phyloP scores from a whole-genome alignment of 2,113 vertebrate genomes.

The Lepus timidus region DNA sequence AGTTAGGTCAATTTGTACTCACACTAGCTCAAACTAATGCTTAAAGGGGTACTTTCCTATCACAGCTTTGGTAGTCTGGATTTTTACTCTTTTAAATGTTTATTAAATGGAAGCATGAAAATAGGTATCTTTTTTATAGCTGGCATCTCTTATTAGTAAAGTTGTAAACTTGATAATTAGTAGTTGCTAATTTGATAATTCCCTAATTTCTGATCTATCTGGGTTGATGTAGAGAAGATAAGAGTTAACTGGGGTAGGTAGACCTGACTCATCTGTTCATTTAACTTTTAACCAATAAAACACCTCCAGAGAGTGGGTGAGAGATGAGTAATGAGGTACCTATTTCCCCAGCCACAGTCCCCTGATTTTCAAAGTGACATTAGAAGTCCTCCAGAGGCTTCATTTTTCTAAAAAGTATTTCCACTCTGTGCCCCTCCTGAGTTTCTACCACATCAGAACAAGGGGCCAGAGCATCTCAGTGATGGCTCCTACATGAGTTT shows the following conservation, averaged over 20 bases:
- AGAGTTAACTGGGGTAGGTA: background rate
- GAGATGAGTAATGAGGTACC: constrained; percentile 21
- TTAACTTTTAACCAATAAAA: constrained; percentile 42
- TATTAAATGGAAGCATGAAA: constrained; percentile 37
- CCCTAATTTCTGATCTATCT: background rate
- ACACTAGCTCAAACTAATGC: background rate
- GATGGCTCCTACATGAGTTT: background rate
- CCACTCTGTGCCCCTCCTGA: background rate
- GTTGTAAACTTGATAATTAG: background rate
- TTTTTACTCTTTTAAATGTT: background rate
- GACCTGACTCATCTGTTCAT: constrained; percentile 58
- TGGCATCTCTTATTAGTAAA: background rate
- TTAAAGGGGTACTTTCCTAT: background rate
- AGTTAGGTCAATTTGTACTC: background rate
- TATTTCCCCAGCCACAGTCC: background rate
- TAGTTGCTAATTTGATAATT: background rate
- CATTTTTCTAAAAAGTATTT: constrained; percentile 18
- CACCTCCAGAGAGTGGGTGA: constrained; percentile 24
- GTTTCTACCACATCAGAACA: background rate
- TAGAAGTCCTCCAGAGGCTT: constrained; percentile 22
- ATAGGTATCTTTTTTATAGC: background rate
- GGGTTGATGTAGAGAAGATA: background rate
- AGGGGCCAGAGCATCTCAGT: background rate
- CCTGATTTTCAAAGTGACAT: constrained; percentile 46
- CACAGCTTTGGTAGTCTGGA: background rate